These are phyloP conservation scores for Dusona sp. DNA, from an alignment of 2,888 invertebrate species.

Conservation along the genomic window DNA sequence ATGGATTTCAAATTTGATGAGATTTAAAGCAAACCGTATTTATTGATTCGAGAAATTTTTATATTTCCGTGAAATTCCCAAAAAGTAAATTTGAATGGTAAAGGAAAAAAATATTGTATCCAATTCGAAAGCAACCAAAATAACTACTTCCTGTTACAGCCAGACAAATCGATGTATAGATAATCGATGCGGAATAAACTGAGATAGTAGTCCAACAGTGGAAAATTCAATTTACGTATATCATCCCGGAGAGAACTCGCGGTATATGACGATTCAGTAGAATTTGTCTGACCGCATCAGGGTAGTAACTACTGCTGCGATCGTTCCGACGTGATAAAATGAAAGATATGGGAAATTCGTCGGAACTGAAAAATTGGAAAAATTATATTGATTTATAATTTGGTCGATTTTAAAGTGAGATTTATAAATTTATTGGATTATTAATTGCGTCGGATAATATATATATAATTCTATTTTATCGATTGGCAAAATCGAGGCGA, in stretches of 20 bases:
- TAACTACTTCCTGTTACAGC: slow-evolving; percentile 19
- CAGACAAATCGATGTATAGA: slow-evolving; percentile 42
- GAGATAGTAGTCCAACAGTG: slow-evolving; percentile 13
- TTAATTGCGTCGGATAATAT: background rate
- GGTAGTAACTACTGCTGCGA: slow-evolving; percentile 29
- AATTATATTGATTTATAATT: background rate
- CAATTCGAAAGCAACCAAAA: background rate
- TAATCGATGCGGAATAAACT: slow-evolving; percentile 48
- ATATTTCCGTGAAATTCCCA: background rate
- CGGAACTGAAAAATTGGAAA: background rate
- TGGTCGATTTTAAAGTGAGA: background rate
- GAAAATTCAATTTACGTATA: slow-evolving; percentile 43
- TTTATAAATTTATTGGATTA: background rate
- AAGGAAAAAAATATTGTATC: background rate
- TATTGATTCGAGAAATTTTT: background rate
- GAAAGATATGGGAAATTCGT: background rate
- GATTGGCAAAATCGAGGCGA: background rate
- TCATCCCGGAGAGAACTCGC: background rate
- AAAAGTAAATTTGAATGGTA: background rate
- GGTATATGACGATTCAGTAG: background rate
- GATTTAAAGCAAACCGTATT: too few relatives aligned
- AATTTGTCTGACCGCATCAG: slow-evolving; percentile 28
- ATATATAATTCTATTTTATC: background rate
- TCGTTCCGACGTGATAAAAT: slow-evolving; percentile 33
- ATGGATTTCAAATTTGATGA: too few relatives aligned